Evolutionary conservation across 2,888 invertebrate genomes (phyloP), one percentile per base, ranked within the genome.

Genomic region (Cybosia mesomella): DNA sequence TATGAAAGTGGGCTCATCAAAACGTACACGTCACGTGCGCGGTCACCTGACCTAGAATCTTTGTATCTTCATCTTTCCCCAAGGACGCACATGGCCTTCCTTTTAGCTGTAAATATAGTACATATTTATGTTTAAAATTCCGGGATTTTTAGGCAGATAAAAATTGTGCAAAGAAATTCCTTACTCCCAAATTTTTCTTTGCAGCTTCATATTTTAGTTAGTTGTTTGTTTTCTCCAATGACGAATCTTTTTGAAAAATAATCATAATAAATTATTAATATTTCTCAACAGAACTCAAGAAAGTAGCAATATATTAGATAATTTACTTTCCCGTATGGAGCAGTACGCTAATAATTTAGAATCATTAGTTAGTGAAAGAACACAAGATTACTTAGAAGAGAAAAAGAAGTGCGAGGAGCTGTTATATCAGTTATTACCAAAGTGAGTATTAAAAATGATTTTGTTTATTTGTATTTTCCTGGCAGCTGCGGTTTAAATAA

Each of bases 311-410:
- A 98, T 99, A 77, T 95, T 98, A 84, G 99, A 99, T 95, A 99
- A 99, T 94, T 96, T 99, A 72, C 95, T 98, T 63, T 98, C 98
- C 67, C 98, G 99, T 78, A 99, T 99, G 99, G 99, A 99, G 90
- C 98, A 99, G 90, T 99, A 99, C 88, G 99, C 99, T 49, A 99
- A 99, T 95, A 99, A 99, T 92, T 96, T 99, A 91, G 99, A 99
- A 94, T 97, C 97, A 57, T 95, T 99, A 79, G 99, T 99, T 32
- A 98, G 98, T 86, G 99, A 99, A 90, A 96, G 99, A 78, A 99
- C 99, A 0, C 98, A 98, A 70, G 99, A 99, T 92, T 99, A 99
- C 91, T 96, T 99, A 83, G 99, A 99, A 86, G 99, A 99, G 93
- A 99, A 99, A 95, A 97, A 98, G 83, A 99, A 99, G 94, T 99